phyloP scores from a whole-genome alignment of 1,140 invertebrate species.

The Micrasema minimum region DNA sequence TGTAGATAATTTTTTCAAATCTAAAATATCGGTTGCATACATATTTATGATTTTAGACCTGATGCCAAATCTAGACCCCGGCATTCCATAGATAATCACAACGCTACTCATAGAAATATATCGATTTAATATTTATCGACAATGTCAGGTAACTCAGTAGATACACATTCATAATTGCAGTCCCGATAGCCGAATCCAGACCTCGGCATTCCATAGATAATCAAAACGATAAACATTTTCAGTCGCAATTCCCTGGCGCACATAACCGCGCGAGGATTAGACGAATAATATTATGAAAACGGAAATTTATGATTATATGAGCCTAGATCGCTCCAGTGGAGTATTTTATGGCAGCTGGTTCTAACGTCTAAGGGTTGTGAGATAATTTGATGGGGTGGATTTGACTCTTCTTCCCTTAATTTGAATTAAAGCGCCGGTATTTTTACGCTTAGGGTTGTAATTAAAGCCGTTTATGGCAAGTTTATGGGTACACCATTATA shows the following conservation, averaged over 20 bases:
- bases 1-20: too few species aligned
- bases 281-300: slow-evolving; percentile 35
- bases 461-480: too few species aligned
- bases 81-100: slow-evolving; percentile 25
- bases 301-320: slow-evolving; percentile 32
- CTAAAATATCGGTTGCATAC: too few species aligned
- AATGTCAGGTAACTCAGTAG: too few species aligned
- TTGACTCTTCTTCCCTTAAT: too few species aligned
- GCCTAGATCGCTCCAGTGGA: slow-evolving; percentile 3
- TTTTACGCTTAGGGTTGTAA: too few species aligned
- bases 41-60: too few species aligned
- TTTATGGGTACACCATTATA: too few species aligned
- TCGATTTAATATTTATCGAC: too few species aligned
- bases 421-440: too few species aligned
- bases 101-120: slow-evolving; percentile 29
- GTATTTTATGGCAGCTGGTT: slow-evolving; percentile 30
- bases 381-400: slow-evolving; percentile 4
- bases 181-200: slow-evolving; percentile 11
- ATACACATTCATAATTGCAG: too few species aligned
- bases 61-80: neutral
- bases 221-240: slow-evolving; percentile 34
- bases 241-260: slow-evolving; percentile 13
- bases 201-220: slow-evolving; percentile 22
- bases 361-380: slow-evolving; percentile 11
- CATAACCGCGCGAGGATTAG: slow-evolving; percentile 17